Base-by-base conservation (phyloP, 2,888 invertebrate genomes). In the Unio pictorum region DNA sequence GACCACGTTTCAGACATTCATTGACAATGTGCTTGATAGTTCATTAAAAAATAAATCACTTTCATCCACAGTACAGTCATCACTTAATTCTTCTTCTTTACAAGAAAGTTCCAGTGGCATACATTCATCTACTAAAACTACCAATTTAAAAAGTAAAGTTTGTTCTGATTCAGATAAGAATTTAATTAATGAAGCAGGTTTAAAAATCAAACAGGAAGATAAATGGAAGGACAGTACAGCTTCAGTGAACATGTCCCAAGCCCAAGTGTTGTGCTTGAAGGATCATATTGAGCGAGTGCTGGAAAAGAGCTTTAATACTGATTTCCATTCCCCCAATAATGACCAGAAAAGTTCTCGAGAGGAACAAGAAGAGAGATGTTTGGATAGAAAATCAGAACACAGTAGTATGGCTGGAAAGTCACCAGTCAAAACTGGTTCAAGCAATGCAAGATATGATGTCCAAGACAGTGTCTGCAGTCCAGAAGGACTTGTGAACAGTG, bases 221-320 rank as follows among this genome's bases (percentile, higher is more conserved):
- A 72, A 57, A 26, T 28, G 61, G 45, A 34, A n/a, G 55, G 59
- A 34, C 4, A 45, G 18, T 26, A 62, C 59, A 63, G 15, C 58
- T 28, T 64, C 73, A 60, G 61, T 69, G 59, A 68, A 66, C 54
- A 70, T 71, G n/a, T 66, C 69, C n/a, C 73, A 75, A 55, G 72
- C 65, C 55, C 75, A 78, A 66, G 74, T 78, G 54, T 65, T 84
- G 61, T 81, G 78, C 66, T 73, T 86, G 28, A 84, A 83, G 68
- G 86, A 84, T 61, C 84, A 86, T 61, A 83, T 84, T 26, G 84
- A 84, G 72, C 74, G 77, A 64, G 82, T 84, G 54, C 73, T 86
- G 15, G 81, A 84, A 70, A 71, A 78, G 45, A 84, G 80, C 69
- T 84, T 84, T 72, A 67, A 73, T 57, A 68, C 71, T 18, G 73